Evolutionary conservation across 2,113 vertebrate genomes (phyloP).

Genomic region (Isichthys henryi): DNA sequence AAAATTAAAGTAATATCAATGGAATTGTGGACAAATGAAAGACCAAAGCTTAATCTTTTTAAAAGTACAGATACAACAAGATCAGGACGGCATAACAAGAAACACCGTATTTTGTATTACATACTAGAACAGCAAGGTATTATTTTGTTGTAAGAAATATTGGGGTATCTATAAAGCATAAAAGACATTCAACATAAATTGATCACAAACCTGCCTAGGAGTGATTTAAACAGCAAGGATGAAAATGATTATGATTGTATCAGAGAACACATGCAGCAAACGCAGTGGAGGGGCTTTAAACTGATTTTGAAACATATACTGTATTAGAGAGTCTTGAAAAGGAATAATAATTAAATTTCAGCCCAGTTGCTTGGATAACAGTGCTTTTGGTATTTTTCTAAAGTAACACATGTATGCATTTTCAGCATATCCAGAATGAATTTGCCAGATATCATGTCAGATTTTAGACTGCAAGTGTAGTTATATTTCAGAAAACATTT

Average conservation of each 20-base stretch:
- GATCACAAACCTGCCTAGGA: background rate
- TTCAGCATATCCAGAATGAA: background rate
- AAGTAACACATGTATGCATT: background rate
- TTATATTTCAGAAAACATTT: background rate
- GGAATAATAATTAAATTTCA: background rate
- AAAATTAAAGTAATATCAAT: no score
- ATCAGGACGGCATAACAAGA: background rate
- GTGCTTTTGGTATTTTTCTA: background rate
- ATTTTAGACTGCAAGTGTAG: background rate
- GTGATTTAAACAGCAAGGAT: background rate
- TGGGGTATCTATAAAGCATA: background rate
- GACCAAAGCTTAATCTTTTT: no score
- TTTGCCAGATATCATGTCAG: background rate
- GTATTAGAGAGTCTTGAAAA: background rate
- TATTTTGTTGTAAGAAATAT: background rate
- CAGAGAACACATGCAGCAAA: background rate
- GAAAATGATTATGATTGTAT: background rate
- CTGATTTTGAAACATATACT: background rate
- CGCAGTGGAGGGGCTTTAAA: background rate
- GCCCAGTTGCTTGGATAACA: no score
- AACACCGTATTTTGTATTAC: background rate
- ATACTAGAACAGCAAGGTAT: background rate
- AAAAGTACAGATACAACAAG: no score
- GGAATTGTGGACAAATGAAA: no score
- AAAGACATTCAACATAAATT: background rate